Evolutionary conservation across 2,113 vertebrate genomes (phyloP).

Genomic region (Bubo scandiacus): DNA sequence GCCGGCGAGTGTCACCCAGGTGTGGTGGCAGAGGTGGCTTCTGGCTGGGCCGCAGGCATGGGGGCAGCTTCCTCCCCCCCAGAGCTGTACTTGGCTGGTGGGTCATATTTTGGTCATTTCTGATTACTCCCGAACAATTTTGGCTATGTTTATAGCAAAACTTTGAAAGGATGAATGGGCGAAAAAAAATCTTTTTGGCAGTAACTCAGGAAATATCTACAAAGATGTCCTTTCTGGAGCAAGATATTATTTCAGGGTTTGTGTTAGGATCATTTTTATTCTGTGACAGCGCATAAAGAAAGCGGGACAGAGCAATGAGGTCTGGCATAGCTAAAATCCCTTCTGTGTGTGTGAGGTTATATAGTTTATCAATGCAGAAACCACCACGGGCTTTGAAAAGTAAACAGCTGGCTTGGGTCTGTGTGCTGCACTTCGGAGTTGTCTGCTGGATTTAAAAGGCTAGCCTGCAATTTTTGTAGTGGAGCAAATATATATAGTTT

Average conservation of each 20-base stretch:
- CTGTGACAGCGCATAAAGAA: slow-evolving; percentile 50
- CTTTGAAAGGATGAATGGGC: slow-evolving; percentile 50
- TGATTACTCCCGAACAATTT: neutral
- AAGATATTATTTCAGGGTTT: slow-evolving; percentile 43
- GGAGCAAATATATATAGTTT: neutral
- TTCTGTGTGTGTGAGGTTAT: slow-evolving; percentile 59
- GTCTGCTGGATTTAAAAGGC: slow-evolving; percentile 28
- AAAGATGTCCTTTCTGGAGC: slow-evolving; percentile 44
- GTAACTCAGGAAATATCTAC: slow-evolving; percentile 50
- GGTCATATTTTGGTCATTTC: slow-evolving; percentile 34
- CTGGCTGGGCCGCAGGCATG: neutral
- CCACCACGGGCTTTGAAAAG: slow-evolving; percentile 57
- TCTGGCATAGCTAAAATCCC: slow-evolving; percentile 60
- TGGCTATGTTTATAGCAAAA: slow-evolving; percentile 30
- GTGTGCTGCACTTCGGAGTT: neutral
- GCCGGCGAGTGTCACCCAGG: neutral
- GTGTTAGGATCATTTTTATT: slow-evolving; percentile 49
- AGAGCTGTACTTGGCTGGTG: neutral
- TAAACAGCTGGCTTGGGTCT: slow-evolving; percentile 49
- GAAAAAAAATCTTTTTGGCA: slow-evolving; percentile 29
- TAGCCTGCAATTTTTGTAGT: neutral
- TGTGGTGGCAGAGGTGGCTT: neutral
- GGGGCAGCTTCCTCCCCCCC: neutral
- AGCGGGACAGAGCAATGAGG: slow-evolving; percentile 28
- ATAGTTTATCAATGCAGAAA: slow-evolving; percentile 66